phyloP scores from a whole-genome alignment of 2,797 vertebrate genomes.

The Coendou prehensilis region DNA sequence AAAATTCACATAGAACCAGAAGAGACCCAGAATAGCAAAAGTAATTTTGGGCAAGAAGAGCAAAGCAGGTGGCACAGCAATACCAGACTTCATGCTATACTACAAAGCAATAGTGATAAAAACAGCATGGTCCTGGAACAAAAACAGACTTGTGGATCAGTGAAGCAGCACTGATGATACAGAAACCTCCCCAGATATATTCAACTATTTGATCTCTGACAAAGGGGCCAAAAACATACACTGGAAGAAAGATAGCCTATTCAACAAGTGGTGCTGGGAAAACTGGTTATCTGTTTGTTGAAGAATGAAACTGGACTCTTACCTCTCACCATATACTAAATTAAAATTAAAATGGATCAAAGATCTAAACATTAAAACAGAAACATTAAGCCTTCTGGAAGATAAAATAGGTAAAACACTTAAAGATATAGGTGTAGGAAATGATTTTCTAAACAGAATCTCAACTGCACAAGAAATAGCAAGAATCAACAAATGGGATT shows the following conservation, averaged over 20 bases:
- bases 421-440: background rate
- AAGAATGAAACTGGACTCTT: background rate
- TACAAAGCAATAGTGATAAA: background rate
- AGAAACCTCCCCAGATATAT: background rate
- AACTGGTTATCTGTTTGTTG: background rate
- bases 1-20: background rate
- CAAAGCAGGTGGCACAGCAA: background rate
- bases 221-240: background rate
- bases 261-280: background rate
- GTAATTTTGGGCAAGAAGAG: background rate
- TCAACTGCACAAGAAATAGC: background rate
- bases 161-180: background rate
- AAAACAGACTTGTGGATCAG: background rate
- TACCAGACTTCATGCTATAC: background rate
- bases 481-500: background rate
- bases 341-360: background rate
- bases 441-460: background rate
- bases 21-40: background rate
- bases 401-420: background rate
- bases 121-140: background rate
- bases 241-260: background rate
- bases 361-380: background rate
- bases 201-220: background rate
- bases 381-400: background rate
- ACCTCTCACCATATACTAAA: background rate